These are phyloP conservation scores for Coracopsis vasa DNA, from an alignment of 2,113 vertebrate genomes.

Conservation along the genomic window DNA sequence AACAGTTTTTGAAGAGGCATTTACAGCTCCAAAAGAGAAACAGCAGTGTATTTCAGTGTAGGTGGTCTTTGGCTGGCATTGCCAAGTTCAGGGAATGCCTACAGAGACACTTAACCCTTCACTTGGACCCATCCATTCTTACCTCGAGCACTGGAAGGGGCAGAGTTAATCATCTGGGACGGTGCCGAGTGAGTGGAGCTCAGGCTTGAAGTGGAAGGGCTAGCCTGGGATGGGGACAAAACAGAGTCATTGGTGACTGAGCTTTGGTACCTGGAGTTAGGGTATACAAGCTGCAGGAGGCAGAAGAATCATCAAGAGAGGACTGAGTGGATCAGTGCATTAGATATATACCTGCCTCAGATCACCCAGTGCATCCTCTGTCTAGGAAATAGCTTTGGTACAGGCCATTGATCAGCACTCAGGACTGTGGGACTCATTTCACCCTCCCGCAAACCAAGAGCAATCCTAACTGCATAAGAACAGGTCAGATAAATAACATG, in stretches of 20 bases:
- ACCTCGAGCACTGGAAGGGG: constrained; percentile 96
- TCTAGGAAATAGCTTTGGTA: not conserved
- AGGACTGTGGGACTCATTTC: not conserved
- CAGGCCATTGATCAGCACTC: not conserved
- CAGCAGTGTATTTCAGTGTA: not conserved
- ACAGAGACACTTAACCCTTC: not conserved
- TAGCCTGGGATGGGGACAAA: constrained; percentile 83
- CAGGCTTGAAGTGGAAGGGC: constrained; percentile 93
- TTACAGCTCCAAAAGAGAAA: not conserved
- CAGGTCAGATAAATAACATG: not conserved
- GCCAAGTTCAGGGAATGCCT: not conserved
- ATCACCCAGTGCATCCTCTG: not conserved
- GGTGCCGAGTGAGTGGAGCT: constrained; percentile 93
- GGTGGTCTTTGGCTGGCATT: not conserved
- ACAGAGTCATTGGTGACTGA: constrained; percentile 73
- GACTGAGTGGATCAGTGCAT: not conserved
- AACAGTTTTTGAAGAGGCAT: not conserved
- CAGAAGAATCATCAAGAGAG: constrained; percentile 30
- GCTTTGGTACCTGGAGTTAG: constrained; percentile 64
- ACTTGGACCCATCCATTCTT: constrained; percentile 49
- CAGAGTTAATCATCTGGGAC: constrained; percentile 92
- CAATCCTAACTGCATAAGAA: not conserved
- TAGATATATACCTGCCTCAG: not conserved
- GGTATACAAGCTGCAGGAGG: constrained; percentile 65
- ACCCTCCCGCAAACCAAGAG: not conserved